A percentile compares a stretch with the other conserved stretches of the same genome.
phyloP scores from a whole-genome alignment of 1,140 invertebrate genomes.

The Eciton burchellii region DNA sequence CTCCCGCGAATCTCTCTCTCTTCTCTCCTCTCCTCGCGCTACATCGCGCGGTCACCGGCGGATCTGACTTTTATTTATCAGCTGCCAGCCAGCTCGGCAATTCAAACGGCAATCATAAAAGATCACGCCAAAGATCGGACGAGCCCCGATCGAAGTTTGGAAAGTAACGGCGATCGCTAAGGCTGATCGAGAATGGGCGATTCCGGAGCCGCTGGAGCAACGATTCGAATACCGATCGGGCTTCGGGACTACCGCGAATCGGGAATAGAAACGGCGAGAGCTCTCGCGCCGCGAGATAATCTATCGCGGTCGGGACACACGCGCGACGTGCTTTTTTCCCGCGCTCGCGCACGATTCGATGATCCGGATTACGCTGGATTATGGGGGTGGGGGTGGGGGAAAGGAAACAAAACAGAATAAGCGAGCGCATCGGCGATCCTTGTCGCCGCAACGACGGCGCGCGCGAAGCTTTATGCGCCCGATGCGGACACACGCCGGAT shows the following conservation, averaged over 20 bases:
- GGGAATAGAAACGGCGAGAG: constrained; percentile 44
- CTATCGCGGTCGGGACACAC: constrained; percentile 16
- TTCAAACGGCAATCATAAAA: no score
- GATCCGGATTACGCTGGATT: constrained; percentile 51
- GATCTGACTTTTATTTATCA: no score
- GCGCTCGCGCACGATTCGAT: constrained; percentile 32
- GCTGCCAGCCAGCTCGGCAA: no score
- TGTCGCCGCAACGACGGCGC: constrained; percentile 21
- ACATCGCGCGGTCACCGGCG: no score
- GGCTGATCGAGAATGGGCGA: constrained; percentile 19
- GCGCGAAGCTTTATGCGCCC: constrained; percentile 41
- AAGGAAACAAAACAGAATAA: constrained; percentile 15
- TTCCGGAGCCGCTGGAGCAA: not conserved
- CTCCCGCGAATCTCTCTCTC: no score
- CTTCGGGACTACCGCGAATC: constrained; percentile 39
- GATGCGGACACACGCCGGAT: constrained; percentile 8
- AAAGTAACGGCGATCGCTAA: no score
- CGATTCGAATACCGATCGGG: constrained; percentile 36
- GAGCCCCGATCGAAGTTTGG: no score
- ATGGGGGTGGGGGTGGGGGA: no score
- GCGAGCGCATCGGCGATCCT: constrained; percentile 35
- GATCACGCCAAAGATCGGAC: no score
- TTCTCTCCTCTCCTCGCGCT: no score
- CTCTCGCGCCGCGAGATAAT: constrained; percentile 48
- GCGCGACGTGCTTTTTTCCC: not conserved